phyloP scores from a whole-genome alignment of 1,140 invertebrate genomes.

The Maconellicoccus hirsutus region DNA sequence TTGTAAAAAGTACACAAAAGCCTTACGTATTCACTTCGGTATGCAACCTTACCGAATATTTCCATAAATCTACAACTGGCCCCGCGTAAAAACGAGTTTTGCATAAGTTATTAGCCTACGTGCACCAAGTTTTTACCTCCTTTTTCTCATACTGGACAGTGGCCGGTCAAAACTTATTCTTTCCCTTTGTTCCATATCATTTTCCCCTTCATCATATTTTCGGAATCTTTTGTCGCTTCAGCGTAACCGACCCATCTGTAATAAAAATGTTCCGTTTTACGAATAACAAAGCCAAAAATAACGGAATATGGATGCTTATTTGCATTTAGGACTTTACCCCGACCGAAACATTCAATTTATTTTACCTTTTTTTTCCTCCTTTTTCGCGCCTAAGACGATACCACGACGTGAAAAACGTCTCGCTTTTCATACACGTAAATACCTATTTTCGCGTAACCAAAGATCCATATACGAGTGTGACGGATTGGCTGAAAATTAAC shows the following conservation, averaged over 20 bases:
- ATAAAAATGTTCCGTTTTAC: neutral
- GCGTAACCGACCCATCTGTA: neutral
- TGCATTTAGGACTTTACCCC: neutral
- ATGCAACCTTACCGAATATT: neutral
- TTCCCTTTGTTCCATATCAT: neutral
- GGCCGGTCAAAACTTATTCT: neutral
- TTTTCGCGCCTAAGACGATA: neutral
- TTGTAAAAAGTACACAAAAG: slow-evolving; percentile 9
- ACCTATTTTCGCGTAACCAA: too few relatives aligned
- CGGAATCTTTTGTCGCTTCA: neutral
- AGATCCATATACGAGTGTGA: too few relatives aligned
- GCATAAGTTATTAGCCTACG: neutral
- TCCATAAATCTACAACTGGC: neutral
- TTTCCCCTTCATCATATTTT: slow-evolving; percentile 5
- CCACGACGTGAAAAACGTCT: too few relatives aligned
- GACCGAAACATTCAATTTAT: neutral
- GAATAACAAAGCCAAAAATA: neutral
- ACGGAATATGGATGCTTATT: neutral
- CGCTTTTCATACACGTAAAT: too few relatives aligned
- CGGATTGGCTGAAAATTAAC: too few relatives aligned
- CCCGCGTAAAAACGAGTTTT: neutral
- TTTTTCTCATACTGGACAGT: slow-evolving; percentile 3
- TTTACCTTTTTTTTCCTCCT: neutral
- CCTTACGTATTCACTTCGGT: neutral
- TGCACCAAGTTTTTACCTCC: neutral